Evolutionary conservation across 2,888 invertebrate genomes (phyloP), one percentile per base, ranked within the genome.

Genomic region (Elegia similella): DNA sequence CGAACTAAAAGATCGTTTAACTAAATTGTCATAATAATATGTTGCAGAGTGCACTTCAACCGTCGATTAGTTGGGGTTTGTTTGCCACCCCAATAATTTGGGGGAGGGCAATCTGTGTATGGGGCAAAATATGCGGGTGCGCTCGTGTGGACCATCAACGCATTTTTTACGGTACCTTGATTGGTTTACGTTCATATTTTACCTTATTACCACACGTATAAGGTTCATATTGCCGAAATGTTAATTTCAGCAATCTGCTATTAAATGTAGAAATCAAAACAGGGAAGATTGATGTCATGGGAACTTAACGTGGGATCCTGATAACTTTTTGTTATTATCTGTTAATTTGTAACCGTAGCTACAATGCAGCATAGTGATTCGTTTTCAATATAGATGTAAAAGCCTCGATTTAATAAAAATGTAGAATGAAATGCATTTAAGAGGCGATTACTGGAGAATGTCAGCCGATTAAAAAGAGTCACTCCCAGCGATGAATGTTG

Each of bases 181-280:
- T 34, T 42, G 29, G n/a, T 42, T 12, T 29, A 17, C 42, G 29
- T 13, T 15, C 16, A 29, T 30, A 47, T 29, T 29, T 12, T 8
- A 46, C 42, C 12, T 50, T 48, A 56, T 48, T 1, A 15, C 12
- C 13, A 42, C 30, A 0, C 0, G 0, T 0, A 53, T 72, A 78
- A 54, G 60, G 67, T 56, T 58, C 23, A 55, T 53, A 65, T 63
- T 76, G 7, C 12, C 1, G 12, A 13, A 6, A 15, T 16, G 43
- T 46, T 38, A 64, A 72, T 73, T 81, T 84, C 78, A 75, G 80
- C 84, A 82, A 83, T 84, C 75, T 75, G 73, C 70, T 73, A 72
- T 78, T 55, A 82, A 82, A 83, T 76, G 76, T 75, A 78, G 78
- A 84, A 87, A 88, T 88, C 85, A 86, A 82, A 87, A 86, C 82